Evolutionary conservation across 2,113 vertebrate genomes (phyloP).

Genomic region (Camelus dromedarius): DNA sequence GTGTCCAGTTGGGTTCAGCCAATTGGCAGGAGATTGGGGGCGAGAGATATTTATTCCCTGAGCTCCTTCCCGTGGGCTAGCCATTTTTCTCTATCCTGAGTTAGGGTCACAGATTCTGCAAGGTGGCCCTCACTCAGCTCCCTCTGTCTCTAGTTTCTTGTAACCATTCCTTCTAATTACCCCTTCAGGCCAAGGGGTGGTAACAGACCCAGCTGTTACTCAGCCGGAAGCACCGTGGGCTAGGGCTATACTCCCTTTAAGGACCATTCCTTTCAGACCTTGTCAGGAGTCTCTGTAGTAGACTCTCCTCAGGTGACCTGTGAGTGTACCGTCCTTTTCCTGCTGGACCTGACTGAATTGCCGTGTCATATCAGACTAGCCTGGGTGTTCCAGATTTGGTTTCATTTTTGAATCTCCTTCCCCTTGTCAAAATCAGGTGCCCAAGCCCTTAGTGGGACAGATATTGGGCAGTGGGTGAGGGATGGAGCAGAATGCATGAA

Average conservation of each 20-base stretch:
- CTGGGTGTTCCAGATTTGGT: background rate
- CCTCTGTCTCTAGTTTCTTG: background rate
- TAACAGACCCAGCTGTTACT: background rate
- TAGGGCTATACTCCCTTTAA: background rate
- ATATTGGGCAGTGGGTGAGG: background rate
- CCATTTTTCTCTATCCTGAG: background rate
- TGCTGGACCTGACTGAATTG: background rate
- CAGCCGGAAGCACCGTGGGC: background rate
- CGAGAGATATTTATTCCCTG: background rate
- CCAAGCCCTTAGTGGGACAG: background rate
- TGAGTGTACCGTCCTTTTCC: background rate
- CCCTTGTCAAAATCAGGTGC: background rate
- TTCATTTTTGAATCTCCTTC: slow-evolving; percentile 7
- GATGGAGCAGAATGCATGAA: background rate
- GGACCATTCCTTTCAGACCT: background rate
- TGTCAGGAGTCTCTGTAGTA: background rate
- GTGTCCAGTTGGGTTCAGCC: background rate
- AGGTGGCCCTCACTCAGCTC: background rate
- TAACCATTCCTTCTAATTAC: background rate
- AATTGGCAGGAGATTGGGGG: background rate
- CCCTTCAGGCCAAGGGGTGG: background rate
- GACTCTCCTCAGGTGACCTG: background rate
- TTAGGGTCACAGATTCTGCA: background rate
- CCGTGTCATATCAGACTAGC: background rate
- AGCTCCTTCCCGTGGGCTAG: background rate